Evolutionary conservation across 2,888 invertebrate species (phyloP).

Genomic region (Microplitis deprimator): DNA sequence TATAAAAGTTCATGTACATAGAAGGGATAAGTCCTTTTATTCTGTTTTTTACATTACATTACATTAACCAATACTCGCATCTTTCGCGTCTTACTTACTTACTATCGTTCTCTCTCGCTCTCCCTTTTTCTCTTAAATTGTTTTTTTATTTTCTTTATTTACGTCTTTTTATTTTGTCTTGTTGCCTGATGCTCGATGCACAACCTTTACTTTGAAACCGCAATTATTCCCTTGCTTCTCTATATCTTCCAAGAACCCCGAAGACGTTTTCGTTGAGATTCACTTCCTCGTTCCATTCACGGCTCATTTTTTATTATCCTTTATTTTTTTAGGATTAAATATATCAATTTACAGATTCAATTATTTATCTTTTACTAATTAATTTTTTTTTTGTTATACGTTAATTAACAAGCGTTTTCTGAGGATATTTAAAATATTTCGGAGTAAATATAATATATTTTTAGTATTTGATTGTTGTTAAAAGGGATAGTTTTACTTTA

Average conservation of each 20-base stretch:
- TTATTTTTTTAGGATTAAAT: constrained; percentile 28
- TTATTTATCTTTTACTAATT: constrained; percentile 9
- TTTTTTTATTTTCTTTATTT: constrained; percentile 8
- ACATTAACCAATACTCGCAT: constrained; percentile 12
- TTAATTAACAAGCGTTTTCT: not conserved
- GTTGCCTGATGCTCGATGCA: constrained; percentile 37
- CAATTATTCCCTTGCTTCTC: constrained; percentile 25
- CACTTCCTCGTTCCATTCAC: constrained; percentile 26
- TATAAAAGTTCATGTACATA: not conserved
- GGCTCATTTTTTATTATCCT: constrained; percentile 16
- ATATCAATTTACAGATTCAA: constrained; percentile 1
- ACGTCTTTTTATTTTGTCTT: constrained; percentile 49
- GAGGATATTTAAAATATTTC: not conserved
- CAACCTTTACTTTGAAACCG: constrained; percentile 23
- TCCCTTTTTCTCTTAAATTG: not conserved
- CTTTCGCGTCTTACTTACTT: constrained; percentile 20
- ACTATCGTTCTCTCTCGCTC: constrained; percentile 11
- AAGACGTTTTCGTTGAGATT: constrained; percentile 19
- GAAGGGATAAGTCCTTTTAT: not conserved
- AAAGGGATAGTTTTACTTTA: not conserved
- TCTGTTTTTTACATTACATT: constrained; percentile 5
- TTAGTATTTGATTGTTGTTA: not conserved
- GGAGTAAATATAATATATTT: not conserved
- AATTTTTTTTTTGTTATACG: constrained; percentile 3
- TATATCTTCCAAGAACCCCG: constrained; percentile 16